Percentiles rank a stretch among this genome's conserved stretches.
Conservation (phyloP, 2,888 invertebrate genomes). For the Drosophila neutralis region DNA sequence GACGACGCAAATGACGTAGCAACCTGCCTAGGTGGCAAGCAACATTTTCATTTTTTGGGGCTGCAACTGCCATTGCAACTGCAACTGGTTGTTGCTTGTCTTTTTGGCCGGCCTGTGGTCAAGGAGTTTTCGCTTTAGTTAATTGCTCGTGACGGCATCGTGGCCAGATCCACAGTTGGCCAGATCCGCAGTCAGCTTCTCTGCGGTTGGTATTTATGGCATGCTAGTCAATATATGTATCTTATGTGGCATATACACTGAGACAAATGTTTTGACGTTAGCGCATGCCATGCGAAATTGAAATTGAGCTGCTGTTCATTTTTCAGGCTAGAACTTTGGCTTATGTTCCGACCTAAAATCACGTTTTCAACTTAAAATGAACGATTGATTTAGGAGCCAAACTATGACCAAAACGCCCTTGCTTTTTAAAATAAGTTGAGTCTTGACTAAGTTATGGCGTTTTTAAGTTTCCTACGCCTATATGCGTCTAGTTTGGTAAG, state of each 20-base stretch:
- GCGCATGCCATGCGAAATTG: not conserved
- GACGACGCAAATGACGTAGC: constrained; percentile 42
- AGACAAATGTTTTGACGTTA: constrained; percentile 2
- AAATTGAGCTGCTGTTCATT: not conserved
- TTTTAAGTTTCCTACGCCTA: no score
- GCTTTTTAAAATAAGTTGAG: no score
- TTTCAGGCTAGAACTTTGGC: not conserved
- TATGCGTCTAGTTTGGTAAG: not conserved
- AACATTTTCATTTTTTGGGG: constrained; percentile 26
- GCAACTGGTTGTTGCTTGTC: constrained; percentile 20
- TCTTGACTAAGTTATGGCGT: no score
- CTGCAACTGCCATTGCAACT: constrained; percentile 20
- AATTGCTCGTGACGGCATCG: constrained; percentile 76
- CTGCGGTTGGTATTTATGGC: constrained; percentile 59
- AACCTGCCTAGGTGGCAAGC: constrained; percentile 30
- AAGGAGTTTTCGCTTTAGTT: constrained; percentile 76
- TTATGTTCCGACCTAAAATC: no score
- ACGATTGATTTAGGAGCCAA: no score
- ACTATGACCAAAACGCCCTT: no score
- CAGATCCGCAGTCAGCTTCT: constrained; percentile 10
- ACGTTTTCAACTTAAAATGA: no score
- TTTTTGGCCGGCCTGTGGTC: constrained; percentile 62
- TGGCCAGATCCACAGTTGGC: constrained; percentile 17
- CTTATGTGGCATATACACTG: constrained; percentile 44
- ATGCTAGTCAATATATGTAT: constrained; percentile 41